Percentiles rank a stretch among this genome's conserved stretches.
phyloP scores from a whole-genome alignment of 2,888 invertebrate species.

The Plusia festucae region DNA sequence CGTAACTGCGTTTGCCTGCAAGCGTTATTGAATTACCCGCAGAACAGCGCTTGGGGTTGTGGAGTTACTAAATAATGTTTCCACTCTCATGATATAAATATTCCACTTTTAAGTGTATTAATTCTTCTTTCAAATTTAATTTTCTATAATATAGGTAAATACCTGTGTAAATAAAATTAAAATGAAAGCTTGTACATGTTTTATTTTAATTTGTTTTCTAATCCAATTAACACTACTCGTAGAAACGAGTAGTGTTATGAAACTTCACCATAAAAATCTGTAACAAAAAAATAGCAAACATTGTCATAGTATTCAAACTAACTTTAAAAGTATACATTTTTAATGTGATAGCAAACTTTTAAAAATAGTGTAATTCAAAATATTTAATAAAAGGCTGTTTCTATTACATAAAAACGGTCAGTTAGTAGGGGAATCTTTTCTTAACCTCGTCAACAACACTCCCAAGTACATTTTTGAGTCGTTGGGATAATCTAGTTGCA shows the following conservation, averaged over 20 bases:
- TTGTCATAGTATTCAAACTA: neutral
- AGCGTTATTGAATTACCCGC: constrained; percentile 86
- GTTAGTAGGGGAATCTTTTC: neutral
- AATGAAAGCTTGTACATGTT: too few species aligned
- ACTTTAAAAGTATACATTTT: too few species aligned
- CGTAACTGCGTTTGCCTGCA: constrained; percentile 87
- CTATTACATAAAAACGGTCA: neutral
- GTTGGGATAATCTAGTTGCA: constrained; percentile 72
- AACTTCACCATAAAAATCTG: too few species aligned
- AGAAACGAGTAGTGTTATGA: too few species aligned
- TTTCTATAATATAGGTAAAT: neutral
- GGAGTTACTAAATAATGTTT: constrained; percentile 70
- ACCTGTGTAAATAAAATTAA: neutral
- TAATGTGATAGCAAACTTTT: too few species aligned
- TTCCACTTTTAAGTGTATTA: constrained; percentile 14
- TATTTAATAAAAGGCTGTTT: too few species aligned
- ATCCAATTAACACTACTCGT: too few species aligned
- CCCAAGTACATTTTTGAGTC: constrained; percentile 67
- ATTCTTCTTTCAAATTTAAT: neutral
- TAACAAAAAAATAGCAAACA: too few species aligned
- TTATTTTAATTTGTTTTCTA: too few species aligned
- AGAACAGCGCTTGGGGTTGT: constrained; percentile 74
- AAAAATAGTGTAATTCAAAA: too few species aligned
- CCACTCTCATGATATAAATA: constrained; percentile 42
- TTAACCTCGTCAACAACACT: constrained; percentile 17